Evolutionary conservation across 2,888 invertebrate genomes (phyloP).

Genomic region (Nomada ruficornis): DNA sequence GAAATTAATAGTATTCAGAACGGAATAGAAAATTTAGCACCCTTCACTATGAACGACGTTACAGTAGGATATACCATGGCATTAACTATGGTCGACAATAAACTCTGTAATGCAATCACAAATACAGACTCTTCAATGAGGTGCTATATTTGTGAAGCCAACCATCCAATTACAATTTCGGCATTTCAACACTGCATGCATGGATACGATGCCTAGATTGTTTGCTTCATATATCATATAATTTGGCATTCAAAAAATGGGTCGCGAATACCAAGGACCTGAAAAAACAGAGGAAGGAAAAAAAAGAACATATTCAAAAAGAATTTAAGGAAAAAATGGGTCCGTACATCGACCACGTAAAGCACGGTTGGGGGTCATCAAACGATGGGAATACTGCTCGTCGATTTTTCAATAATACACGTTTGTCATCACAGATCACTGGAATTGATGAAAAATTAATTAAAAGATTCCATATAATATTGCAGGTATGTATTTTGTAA

Average conservation of each 20-base stretch:
- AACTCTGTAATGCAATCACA: conserved; percentile 4
- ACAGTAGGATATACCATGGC: no score
- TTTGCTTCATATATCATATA: neutral
- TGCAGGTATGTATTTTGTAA: no score
- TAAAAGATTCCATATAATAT: no score
- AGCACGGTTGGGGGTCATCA: neutral
- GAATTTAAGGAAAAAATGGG: neutral
- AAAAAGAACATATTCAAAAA: neutral
- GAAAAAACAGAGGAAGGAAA: neutral
- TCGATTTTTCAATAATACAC: neutral
- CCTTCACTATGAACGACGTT: neutral
- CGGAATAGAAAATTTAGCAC: neutral
- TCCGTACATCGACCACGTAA: neutral
- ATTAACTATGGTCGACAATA: conserved; percentile 10
- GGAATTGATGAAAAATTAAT: no score
- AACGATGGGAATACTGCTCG: neutral
- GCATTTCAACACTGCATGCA: neutral
- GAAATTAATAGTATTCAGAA: neutral
- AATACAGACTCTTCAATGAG: neutral
- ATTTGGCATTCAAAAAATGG: neutral
- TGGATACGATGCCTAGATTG: neutral
- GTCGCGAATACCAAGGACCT: neutral
- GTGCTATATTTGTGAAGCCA: neutral
- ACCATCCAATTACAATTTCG: neutral
- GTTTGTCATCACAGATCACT: no score